Evolutionary conservation across 2,888 invertebrate species (phyloP).

Genomic region (Liopterus haemorrhoidalis): DNA sequence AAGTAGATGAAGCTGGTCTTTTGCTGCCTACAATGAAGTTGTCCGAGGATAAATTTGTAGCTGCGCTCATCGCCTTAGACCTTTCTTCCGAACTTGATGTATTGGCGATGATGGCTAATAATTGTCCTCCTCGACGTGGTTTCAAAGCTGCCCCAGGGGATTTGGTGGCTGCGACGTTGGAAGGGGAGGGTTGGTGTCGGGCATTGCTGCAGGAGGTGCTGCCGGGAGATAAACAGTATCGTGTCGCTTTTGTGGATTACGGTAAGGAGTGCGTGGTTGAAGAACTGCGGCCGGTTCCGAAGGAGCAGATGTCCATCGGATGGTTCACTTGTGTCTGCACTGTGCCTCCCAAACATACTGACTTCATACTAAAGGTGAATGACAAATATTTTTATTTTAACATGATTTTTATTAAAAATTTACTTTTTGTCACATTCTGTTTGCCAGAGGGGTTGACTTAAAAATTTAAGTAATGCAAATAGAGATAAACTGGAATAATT

Average conservation of each 20-base stretch:
- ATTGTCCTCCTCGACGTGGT: too few species aligned
- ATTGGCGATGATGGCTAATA: not conserved
- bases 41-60: conserved; percentile 2
- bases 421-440: too few species aligned
- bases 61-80: conserved; percentile 1
- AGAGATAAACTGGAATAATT: too few species aligned
- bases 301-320: conserved; percentile 23
- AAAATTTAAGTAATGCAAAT: too few species aligned
- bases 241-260: conserved; percentile 30
- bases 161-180: conserved; percentile 18
- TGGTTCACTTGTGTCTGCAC: conserved; percentile 28
- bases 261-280: conserved; percentile 20
- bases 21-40: not conserved
- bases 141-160: conserved; percentile 28
- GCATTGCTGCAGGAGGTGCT: conserved; percentile 23
- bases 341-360: conserved; percentile 5
- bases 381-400: too few species aligned
- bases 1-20: not conserved
- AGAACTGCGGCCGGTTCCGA: conserved; percentile 22
- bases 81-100: not conserved
- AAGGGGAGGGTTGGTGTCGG: conserved; percentile 26
- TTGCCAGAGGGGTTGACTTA: too few species aligned
- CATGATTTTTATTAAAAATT: too few species aligned
- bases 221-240: conserved; percentile 21
- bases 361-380: too few species aligned